phyloP scores from a whole-genome alignment of 1,140 invertebrate genomes.

The Lamellibrachia luymesi region DNA sequence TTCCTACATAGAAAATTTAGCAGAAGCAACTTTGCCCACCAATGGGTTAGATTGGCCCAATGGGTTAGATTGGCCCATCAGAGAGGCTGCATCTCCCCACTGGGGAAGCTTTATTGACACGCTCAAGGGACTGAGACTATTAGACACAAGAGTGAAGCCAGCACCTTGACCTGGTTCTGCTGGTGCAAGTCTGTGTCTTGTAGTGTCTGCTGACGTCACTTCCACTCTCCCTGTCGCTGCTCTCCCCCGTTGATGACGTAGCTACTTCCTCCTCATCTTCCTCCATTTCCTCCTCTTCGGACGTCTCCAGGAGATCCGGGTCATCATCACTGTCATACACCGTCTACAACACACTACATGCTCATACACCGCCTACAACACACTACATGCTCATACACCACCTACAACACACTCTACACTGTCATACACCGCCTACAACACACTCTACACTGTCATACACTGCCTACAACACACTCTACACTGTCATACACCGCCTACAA shows the following conservation, averaged over 20 bases:
- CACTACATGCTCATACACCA: neutral
- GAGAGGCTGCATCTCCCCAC: too few relatives aligned
- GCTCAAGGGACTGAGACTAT: too few relatives aligned
- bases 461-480: too few relatives aligned
- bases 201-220: neutral
- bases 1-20: too few relatives aligned
- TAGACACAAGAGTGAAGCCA: neutral
- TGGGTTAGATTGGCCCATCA: too few relatives aligned
- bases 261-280: constrained; percentile 27
- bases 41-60: too few relatives aligned
- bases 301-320: constrained; percentile 10
- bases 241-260: neutral
- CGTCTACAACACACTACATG: neutral
- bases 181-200: neutral
- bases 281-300: constrained; percentile 37
- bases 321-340: neutral
- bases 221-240: neutral
- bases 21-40: too few relatives aligned
- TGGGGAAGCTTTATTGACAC: too few relatives aligned
- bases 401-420: too few relatives aligned
- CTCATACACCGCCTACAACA: neutral
- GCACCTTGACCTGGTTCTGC: neutral
- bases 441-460: too few relatives aligned
- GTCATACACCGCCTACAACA: too few relatives aligned
- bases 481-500: too few relatives aligned